These are phyloP conservation scores for Colaptes auratus DNA, from an alignment of 2,113 vertebrate genomes.

Conservation along the genomic window DNA sequence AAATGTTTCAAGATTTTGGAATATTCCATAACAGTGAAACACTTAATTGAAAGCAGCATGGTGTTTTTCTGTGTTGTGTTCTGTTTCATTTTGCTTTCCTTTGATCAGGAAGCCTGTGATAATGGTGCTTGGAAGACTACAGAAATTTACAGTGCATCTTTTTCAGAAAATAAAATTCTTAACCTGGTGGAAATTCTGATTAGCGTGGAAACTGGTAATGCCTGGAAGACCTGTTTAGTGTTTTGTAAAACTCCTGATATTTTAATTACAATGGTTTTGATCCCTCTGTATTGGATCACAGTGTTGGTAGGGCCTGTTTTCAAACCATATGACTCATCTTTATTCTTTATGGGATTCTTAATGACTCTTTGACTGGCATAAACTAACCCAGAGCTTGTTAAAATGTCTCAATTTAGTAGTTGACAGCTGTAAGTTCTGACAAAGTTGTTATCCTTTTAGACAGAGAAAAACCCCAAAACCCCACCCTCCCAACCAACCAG, in stretches of 20 bases:
- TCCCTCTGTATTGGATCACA: not conserved
- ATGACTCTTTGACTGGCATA: not conserved
- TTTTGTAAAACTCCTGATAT: not conserved
- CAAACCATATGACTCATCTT: not conserved
- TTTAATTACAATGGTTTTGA: not conserved
- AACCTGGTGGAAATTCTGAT: not conserved
- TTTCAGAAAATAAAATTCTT: not conserved
- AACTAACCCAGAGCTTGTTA: not conserved
- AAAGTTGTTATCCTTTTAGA: not conserved
- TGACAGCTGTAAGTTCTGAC: not conserved
- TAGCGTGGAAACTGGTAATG: not conserved
- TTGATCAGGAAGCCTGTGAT: not conserved
- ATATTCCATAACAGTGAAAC: not conserved
- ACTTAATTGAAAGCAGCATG: not conserved
- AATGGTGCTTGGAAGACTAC: not conserved
- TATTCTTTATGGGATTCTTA: conserved; percentile 19
- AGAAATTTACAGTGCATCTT: not conserved
- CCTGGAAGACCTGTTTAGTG: not conserved
- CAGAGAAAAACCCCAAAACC: too few relatives aligned
- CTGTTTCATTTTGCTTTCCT: not conserved
- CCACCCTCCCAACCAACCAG: too few relatives aligned
- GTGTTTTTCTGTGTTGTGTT: not conserved
- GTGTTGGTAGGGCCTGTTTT: conserved; percentile 12
- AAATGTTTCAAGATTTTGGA: not conserved
- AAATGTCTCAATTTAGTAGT: not conserved